Evolutionary conservation across 2,888 invertebrate species (phyloP), one percentile per base, ranked within the genome.

Genomic region (Andrena fulva): DNA sequence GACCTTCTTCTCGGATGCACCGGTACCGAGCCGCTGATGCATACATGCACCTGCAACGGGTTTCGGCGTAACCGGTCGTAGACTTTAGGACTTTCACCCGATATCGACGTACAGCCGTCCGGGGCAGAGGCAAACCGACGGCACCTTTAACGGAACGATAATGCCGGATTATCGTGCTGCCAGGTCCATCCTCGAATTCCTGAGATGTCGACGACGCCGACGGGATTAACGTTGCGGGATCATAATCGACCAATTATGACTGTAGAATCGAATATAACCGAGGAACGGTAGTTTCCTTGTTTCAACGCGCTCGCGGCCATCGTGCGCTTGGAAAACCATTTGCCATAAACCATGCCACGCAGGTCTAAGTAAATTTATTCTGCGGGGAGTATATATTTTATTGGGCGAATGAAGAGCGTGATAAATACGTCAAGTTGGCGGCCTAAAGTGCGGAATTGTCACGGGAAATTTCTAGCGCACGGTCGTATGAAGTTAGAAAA

Each of bases 51-150:
- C 82, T 85, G 85, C 85, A 85, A 85, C 85, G 85, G 85, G 85
- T 85, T 85, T 85, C 85, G 85, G 85, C 82, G 85, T 85, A 85
- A 85, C 85, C 85, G 85, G 85, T 85, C 85, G 85, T 85, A 85
- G 85, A 85, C 85, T 85, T 85, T 85, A 85, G 85, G 85, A 85
- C 85, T 85, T 85, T 85, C 85, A 85, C 82, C 85, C 62, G 79
- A 79, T 82, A 85, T 85, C 85, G 79, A 79, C 76, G 85, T 81
- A 72, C 76, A 60, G 72, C 80, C 60, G 81, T 85, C 85, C 77
- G 31, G 66, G 60, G 63, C 70, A 80, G 56, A 52, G 68, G 84
- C 84, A 78, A 73, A 63, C 42, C 56, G 76, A 71, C 59, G 64
- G 60, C 60, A 68, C 63, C 72, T 72, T 42, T 82, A 82, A 77